phyloP scores from a whole-genome alignment of 2,113 vertebrate species.

The Aegotheles bennettii region DNA sequence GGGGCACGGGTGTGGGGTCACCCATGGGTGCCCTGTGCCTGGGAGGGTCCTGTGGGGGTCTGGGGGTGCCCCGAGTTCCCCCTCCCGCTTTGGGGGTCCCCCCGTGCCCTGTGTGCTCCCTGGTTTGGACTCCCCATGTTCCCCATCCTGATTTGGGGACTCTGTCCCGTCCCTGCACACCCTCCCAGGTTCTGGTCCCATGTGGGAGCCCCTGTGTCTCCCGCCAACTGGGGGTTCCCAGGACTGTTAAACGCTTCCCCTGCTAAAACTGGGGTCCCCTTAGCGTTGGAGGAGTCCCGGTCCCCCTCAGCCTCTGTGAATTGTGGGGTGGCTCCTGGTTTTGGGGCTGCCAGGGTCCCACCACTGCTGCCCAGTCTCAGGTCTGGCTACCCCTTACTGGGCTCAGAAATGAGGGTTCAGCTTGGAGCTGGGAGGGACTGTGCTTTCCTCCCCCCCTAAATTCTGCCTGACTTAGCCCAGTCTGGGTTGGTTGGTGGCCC shows the following conservation, averaged over 20 bases:
- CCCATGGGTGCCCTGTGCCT: fast-evolving
- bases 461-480: too few species aligned
- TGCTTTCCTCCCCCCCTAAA: neutral
- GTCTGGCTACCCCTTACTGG: neutral
- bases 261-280: fast-evolving
- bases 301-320: neutral
- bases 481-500: neutral
- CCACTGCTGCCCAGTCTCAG: neutral
- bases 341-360: fast-evolving
- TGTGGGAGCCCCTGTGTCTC: fast-evolving
- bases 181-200: fast-evolving
- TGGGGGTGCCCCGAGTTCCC: too few species aligned
- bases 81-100: neutral
- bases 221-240: fast-evolving
- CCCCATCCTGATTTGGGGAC: neutral
- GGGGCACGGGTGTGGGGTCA: fast-evolving
- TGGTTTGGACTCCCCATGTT: too few species aligned
- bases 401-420: neutral
- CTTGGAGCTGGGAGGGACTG: too few species aligned
- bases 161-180: too few species aligned
- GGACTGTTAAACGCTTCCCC: neutral
- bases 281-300: fast-evolving
- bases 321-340: neutral
- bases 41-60: fast-evolving
- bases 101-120: too few species aligned